Evolutionary conservation across 2,888 invertebrate genomes (phyloP).

Genomic region (Agonopterix heracliana): DNA sequence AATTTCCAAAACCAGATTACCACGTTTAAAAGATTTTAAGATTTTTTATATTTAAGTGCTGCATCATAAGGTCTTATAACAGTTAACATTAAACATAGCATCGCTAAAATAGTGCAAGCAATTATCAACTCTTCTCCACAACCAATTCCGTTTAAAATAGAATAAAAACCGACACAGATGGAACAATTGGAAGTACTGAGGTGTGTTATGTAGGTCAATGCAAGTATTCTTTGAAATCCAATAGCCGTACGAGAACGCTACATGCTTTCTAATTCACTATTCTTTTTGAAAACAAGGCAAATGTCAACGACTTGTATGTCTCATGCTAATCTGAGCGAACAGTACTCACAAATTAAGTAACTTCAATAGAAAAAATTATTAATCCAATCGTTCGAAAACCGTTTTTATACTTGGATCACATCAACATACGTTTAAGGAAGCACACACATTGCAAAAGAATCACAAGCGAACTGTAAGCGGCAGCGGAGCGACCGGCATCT

Average conservation of each 20-base stretch:
- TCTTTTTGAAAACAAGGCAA: conserved; percentile 5
- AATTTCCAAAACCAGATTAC: too few relatives aligned
- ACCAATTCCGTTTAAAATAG: too few relatives aligned
- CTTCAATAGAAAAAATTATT: too few relatives aligned
- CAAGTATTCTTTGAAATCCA: conserved; percentile 1
- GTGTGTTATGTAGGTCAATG: conserved; percentile 9
- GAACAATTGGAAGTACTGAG: conserved; percentile 7
- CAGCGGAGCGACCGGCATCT: conserved; percentile 34
- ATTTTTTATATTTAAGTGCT: too few relatives aligned
- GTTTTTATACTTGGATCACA: too few relatives aligned
- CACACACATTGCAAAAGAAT: conserved; percentile 7
- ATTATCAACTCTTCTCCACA: too few relatives aligned
- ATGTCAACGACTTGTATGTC: neutral
- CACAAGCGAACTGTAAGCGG: conserved; percentile 3
- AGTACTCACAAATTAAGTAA: neutral
- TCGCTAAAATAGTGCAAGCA: too few relatives aligned
- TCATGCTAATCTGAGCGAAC: neutral
- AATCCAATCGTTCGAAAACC: too few relatives aligned
- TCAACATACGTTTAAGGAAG: neutral
- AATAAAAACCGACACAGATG: neutral
- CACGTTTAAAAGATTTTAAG: too few relatives aligned
- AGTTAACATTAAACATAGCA: too few relatives aligned
- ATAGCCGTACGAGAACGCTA: conserved; percentile 15
- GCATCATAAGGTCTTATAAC: too few relatives aligned
- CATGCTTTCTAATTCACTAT: conserved; percentile 29